phyloP scores from a whole-genome alignment of 2,113 vertebrate species.

The Heterotilapia buettikoferi region DNA sequence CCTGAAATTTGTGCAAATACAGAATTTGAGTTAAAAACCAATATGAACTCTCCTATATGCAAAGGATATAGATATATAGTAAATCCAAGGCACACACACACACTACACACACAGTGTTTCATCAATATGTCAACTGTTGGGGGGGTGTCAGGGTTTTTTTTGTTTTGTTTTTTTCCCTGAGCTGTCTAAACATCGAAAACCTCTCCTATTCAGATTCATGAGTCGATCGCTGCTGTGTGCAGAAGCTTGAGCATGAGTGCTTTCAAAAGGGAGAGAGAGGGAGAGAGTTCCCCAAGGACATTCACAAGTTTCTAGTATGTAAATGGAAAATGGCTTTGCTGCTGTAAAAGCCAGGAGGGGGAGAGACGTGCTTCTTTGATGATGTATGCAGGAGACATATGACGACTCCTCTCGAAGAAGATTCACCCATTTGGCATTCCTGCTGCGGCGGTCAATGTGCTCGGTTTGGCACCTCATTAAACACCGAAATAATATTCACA shows the following conservation, averaged over 20 bases:
- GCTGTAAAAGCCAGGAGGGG: slow-evolving; percentile 1
- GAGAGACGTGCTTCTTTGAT: neutral
- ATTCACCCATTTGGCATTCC: neutral
- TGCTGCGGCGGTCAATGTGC: neutral
- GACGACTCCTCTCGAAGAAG: slow-evolving; percentile 24
- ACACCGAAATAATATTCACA: neutral
- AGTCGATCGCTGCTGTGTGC: slow-evolving; percentile 30
- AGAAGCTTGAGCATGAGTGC: slow-evolving; percentile 1
- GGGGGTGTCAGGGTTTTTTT: neutral
- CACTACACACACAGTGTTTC: neutral
- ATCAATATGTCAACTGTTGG: slow-evolving; percentile 6
- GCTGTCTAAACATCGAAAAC: slow-evolving; percentile 51
- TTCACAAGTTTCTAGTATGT: slow-evolving; percentile 54
- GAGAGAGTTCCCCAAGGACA: slow-evolving; percentile 39
- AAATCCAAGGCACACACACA: neutral
- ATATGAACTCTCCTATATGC: neutral
- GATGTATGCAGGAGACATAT: slow-evolving; percentile 26
- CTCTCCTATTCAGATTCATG: slow-evolving; percentile 46
- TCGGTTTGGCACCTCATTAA: slow-evolving; percentile 17
- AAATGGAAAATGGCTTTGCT: slow-evolving; percentile 39
- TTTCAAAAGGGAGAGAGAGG: neutral
- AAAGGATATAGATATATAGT: neutral
- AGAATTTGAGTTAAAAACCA: neutral
- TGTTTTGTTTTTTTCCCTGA: neutral
- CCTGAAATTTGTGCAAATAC: neutral